Evolutionary conservation across 1,140 invertebrate species (phyloP), one percentile per base, ranked within the genome.

Genomic region (Drosophila sproati): DNA sequence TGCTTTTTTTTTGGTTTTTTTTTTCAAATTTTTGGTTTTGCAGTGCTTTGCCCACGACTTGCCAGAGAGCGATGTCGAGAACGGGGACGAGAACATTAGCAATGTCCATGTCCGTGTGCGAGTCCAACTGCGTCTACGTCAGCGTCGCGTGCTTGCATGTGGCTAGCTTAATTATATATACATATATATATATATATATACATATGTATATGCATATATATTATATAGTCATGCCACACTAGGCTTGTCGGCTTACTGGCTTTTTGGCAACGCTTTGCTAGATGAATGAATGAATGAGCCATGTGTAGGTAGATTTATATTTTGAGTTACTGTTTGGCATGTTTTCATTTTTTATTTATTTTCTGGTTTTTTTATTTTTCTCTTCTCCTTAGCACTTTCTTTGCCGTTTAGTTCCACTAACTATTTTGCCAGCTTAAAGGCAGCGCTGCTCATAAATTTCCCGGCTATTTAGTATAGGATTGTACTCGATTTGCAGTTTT

Each of bases 21-120:
- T 56, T 31, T 61, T 59, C n/a, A 55, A 45, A 56, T 70, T 56
- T 78, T 47, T 68, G 55, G 71, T 79, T 60, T 77, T 82, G 62
- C 82, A 87, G 83, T 87, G 83, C 79, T 87, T 88, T 45, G 73
- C 64, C 39, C 81, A 69, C 56, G 79, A 66, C 59, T 87, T 88
- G 57, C 54, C 79, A 64, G 78, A 67, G 52, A 70, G 61, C 67
- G 81, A 55, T 32, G 41, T 5, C 32, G 56, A 59, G n/a, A 28
- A 31, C 5, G 56, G n/a, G 34, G 37, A 66, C 61, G 69, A 59
- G 60, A 71, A 86, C 68, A 60, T 61, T 34, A 64, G 47, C 51
- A 78, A 71, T 68, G 70, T 71, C 50, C 74, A 31, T 5, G 39
- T 43, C 39, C 39, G 8, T 43, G 56, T 43, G 10, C 39, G 8